Conservation (phyloP, 2,113 vertebrate species). For the Smithornis capensis region DNA sequence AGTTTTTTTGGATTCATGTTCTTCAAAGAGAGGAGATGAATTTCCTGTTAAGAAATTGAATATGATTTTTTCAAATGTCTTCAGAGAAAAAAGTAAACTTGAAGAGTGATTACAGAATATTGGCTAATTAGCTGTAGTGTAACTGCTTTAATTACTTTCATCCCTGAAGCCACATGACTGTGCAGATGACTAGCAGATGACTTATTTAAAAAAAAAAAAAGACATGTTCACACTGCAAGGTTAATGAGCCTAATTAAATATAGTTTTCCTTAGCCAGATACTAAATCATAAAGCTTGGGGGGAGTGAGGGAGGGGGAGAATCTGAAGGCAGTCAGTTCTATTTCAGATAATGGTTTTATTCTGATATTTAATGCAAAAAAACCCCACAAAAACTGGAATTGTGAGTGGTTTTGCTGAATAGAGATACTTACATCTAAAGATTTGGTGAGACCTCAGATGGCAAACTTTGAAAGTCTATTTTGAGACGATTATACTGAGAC, state of each 20-base stretch:
- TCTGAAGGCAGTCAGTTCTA: constrained; percentile 13
- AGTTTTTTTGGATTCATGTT: neutral
- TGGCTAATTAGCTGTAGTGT: constrained; percentile 69
- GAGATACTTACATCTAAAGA: neutral
- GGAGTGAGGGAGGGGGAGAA: neutral
- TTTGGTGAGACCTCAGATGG: constrained; percentile 1
- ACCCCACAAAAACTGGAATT: neutral
- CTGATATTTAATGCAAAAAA: neutral
- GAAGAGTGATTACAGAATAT: constrained; percentile 68
- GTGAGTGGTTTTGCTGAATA: constrained; percentile 7
- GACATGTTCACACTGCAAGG: constrained; percentile 66
- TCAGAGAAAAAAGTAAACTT: constrained; percentile 63
- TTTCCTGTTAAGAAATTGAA: constrained; percentile 46
- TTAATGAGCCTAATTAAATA: constrained; percentile 72
- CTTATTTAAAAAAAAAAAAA: constrained; percentile 62
- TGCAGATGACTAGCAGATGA: constrained; percentile 72
- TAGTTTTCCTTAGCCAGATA: constrained; percentile 62
- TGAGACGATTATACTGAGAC: neutral
- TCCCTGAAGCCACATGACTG: constrained; percentile 68
- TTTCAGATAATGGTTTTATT: constrained; percentile 41
- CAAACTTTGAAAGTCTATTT: constrained; percentile 44
- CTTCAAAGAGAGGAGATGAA: constrained; percentile 25
- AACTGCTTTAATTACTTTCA: constrained; percentile 72
- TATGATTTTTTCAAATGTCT: constrained; percentile 59
- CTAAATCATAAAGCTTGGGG: constrained; percentile 50